phyloP scores from a whole-genome alignment of 2,888 invertebrate genomes.

The Rotaria socialis region DNA sequence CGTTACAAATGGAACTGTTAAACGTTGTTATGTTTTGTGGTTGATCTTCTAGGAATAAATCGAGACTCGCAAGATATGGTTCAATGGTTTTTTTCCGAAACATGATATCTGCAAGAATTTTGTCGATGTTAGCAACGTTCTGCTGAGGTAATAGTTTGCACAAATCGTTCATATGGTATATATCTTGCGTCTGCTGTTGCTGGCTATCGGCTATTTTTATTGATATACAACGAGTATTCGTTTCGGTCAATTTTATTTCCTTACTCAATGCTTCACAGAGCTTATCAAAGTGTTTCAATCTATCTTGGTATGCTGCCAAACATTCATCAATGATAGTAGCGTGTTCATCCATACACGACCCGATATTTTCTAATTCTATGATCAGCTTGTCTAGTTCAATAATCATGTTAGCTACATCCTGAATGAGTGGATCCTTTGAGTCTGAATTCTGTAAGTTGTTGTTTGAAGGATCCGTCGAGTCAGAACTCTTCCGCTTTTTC shows the following conservation, averaged over 20 bases:
- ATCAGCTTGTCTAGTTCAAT: no score
- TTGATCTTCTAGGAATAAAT: not conserved
- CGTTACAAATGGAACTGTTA: not conserved
- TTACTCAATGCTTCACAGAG: not conserved
- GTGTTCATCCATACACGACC: not conserved
- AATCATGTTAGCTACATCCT: no score
- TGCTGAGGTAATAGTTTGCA: not conserved
- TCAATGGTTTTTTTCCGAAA: not conserved
- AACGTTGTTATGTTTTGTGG: not conserved
- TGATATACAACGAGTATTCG: not conserved
- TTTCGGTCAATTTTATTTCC: not conserved
- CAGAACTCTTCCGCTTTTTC: not conserved
- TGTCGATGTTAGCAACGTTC: not conserved
- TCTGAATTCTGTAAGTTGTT: no score
- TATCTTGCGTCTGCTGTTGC: not conserved
- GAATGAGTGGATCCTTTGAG: no score
- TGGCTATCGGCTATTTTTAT: not conserved
- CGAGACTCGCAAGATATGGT: not conserved
- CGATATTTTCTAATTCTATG: not conserved
- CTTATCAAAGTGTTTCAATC: not conserved
- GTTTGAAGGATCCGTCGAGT: no score
- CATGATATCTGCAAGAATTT: not conserved
- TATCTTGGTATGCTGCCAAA: not conserved
- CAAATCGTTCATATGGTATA: not conserved
- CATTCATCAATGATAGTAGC: not conserved